Evolutionary conservation across 2,113 vertebrate genomes (phyloP), one percentile per base, ranked within the genome.

Genomic region (Apeltes quadracus): DNA sequence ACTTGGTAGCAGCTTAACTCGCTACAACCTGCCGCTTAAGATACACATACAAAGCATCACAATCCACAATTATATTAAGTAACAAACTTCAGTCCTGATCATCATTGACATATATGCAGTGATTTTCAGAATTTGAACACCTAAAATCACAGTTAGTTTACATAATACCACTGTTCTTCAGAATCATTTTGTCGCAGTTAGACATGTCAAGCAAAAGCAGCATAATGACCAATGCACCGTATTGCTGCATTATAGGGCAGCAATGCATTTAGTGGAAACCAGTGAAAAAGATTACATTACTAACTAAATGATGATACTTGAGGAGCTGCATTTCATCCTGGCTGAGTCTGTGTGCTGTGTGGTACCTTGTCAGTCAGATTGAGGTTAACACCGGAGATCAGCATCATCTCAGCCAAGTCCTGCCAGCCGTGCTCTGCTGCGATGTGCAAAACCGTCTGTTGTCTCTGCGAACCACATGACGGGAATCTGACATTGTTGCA

Each of bases 371-470:
- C 96, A 0, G 75, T 91, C 29, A 95, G 88, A 79, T 90, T 94
- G 75, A 97, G 92, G 80, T 97, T 94, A 8, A 94, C 93, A 5
- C 96, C 95, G 4, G 93, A 91, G 1, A 95, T 59, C 11, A 98
- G 94, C 73, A 97, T 94, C 91, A 96, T 94, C 86, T 98, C 96
- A 0, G 95, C 96, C 15, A 94, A 88, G 71, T 95, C 94, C 72
- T 96, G 95, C 48, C 93, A 80, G 53, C 95, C 92, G 0, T 95
- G 90, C 76, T 97, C 96, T 0, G 94, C 93, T 1, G 96, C 95
- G 0, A 97, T 91, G 81, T 97, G 96, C 20, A 98, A 90, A 0
- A 95, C 87, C 0, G 94, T 96, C 89, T 98, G 96, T 84, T 92
- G 95, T 83, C 96, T 94, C 96, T 98, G 88, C 18, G 7, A 41